phyloP scores from a whole-genome alignment of 2,113 vertebrate genomes.

The Dasyornis broadbenti region DNA sequence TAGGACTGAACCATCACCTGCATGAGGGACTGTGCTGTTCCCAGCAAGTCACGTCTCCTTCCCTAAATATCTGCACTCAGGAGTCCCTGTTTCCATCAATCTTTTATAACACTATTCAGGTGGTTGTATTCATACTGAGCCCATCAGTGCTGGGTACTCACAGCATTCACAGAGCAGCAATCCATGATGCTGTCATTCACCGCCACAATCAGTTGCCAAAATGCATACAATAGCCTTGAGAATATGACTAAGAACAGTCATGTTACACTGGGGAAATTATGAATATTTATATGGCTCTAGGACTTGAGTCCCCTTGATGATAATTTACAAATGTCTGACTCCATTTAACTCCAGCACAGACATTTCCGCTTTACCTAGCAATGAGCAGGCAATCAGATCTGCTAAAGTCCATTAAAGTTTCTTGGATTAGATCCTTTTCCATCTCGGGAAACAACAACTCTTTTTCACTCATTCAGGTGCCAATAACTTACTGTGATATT shows the following conservation, averaged over 20 bases:
- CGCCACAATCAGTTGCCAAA: neutral
- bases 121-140: neutral
- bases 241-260: neutral
- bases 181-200: neutral
- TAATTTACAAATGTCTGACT: neutral
- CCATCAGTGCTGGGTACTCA: neutral
- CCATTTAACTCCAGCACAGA: neutral
- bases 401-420: neutral
- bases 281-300: neutral
- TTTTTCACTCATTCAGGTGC: neutral
- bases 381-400: neutral
- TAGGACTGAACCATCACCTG: neutral
- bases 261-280: neutral
- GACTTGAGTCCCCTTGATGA: neutral
- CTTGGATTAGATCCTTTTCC: neutral
- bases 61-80: neutral
- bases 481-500: neutral
- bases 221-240: neutral
- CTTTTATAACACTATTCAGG: neutral
- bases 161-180: neutral
- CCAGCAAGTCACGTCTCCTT: fast-evolving
- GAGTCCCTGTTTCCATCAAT: neutral
- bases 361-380: neutral
- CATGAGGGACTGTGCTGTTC: neutral
- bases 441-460: neutral